Base-by-base conservation (phyloP, 1,140 invertebrate genomes). In the Calliopsis andreniformis region DNA sequence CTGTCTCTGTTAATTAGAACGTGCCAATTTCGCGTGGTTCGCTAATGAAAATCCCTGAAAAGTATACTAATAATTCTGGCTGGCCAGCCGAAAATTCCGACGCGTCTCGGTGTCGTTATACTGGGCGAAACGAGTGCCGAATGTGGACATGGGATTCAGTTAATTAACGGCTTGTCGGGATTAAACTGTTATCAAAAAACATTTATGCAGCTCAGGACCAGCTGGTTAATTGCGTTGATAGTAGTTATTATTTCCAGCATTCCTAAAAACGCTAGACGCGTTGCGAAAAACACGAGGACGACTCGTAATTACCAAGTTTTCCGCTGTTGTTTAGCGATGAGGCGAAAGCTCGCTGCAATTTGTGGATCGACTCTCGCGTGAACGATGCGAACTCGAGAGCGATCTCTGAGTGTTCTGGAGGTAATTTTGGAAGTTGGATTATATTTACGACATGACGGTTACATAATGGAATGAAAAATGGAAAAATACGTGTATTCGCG, bases 101-200 rank as follows among this genome's bases (percentile, higher is more conserved):
- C 20, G n/a, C 55, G 32, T n/a, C 56, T 14, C n/a, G 20, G 56
- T 42, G n/a, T 59, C 56, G 32, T 59, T 39, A 4, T 3, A n/a
- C n/a, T 5, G 1, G 10, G 39, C 32, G 20, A n/a, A 53, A 56
- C 25, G 4, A 30, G 61, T n/a, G 30, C 35, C 14, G 43, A n/a
- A 6, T 23, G 23, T 45, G 16, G 5, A 35, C 25, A 20, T 42
- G 14, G 53, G 28, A 30, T 39, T 56, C 43, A 45, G 59, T 82
- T 80, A 80, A 82, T 82, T 80, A 82, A 82, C 53, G 59, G 47
- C 51, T 49, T 12, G 49, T 14, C 12, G 14, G 61, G 25, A 58
- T 76, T 80, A 82, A 76, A 80, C 79, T 45, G 59, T 80, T 70
- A 82, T 82, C 56, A 47, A 70, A 82, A 76, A 82, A 82, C 53